Percentiles rank a stretch among this genome's conserved stretches.
Evolutionary conservation across 2,113 vertebrate genomes (phyloP).

Genomic region (Romanogobio albipinnatus): DNA sequence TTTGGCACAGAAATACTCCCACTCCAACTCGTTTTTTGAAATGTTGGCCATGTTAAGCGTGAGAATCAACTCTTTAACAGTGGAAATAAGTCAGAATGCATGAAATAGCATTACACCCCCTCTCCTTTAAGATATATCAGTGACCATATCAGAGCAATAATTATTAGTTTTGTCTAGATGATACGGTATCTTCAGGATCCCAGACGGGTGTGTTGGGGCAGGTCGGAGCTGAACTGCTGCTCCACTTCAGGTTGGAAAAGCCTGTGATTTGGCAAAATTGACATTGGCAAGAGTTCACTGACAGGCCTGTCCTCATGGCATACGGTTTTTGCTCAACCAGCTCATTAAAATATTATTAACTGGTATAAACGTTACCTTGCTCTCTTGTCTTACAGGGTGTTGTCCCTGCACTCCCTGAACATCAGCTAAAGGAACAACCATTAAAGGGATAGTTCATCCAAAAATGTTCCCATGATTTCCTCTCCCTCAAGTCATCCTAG

Average conservation of each 20-base stretch:
- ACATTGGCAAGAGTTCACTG: background rate
- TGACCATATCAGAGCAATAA: background rate
- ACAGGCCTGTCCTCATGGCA: background rate
- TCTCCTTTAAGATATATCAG: background rate
- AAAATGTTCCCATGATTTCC: too few relatives aligned
- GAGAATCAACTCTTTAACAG: too few relatives aligned
- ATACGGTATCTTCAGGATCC: background rate
- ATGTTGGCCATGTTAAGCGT: too few relatives aligned
- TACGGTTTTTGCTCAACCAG: background rate
- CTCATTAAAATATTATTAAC: background rate
- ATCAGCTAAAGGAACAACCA: too few relatives aligned
- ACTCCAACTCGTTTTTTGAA: too few relatives aligned
- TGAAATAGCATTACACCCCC: too few relatives aligned
- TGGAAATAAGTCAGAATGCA: too few relatives aligned
- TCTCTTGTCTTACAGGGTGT: background rate
- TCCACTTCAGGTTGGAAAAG: background rate
- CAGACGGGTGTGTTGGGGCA: background rate
- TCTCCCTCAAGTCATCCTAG: too few relatives aligned
- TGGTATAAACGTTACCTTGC: background rate
- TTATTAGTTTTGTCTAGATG: background rate
- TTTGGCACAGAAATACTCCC: too few relatives aligned
- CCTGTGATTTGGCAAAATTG: background rate
- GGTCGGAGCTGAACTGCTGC: background rate
- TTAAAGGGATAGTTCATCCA: too few relatives aligned
- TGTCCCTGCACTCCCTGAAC: background rate